These are phyloP conservation scores for Pseudorectes ferrugineus DNA, from an alignment of 2,113 vertebrate species.

Conservation along the genomic window DNA sequence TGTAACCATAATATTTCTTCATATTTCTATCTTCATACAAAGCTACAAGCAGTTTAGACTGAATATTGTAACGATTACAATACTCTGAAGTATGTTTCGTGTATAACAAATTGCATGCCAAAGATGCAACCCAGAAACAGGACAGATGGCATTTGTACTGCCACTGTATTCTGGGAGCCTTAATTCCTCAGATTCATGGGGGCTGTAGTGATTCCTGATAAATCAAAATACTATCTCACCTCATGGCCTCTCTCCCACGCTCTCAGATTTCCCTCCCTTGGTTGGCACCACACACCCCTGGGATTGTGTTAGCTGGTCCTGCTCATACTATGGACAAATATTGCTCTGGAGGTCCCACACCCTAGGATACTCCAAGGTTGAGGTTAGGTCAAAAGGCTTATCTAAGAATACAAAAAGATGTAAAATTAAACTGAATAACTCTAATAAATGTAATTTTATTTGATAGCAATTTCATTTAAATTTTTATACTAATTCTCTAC, in stretches of 20 bases:
- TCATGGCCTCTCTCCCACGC: not conserved
- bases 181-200: not conserved
- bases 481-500: not conserved
- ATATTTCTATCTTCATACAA: not conserved
- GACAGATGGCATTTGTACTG: not conserved
- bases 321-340: not conserved
- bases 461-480: not conserved
- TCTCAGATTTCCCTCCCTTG: not conserved
- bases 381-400: not conserved
- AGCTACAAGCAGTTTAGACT: not conserved
- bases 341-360: not conserved
- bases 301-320: not conserved
- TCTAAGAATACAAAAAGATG: not conserved
- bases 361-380: not conserved
- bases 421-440: not conserved
- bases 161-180: not conserved
- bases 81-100: not conserved
- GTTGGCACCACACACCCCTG: not conserved
- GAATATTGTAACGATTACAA: not conserved
- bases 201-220: not conserved
- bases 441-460: not conserved
- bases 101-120: not conserved
- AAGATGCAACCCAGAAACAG: not conserved
- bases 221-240: not conserved
- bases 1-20: not conserved